A percentile compares a stretch with the other conserved stretches of the same genome.
These are phyloP conservation scores for Peromyscus melanophrys DNA, from an alignment of 2,797 vertebrate species.

Conservation along the genomic window DNA sequence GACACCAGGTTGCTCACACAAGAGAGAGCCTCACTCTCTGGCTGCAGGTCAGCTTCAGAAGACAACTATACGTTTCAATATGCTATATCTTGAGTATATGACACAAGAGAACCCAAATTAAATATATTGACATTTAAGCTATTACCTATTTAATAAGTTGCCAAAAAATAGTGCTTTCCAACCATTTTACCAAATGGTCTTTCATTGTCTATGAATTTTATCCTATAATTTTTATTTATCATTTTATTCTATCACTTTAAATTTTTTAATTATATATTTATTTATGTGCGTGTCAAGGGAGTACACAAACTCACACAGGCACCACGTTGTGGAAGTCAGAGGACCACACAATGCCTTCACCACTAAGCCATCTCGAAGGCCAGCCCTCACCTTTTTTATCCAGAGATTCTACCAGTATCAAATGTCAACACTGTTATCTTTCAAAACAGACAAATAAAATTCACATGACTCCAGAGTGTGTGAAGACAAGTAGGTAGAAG, in stretches of 20 bases:
- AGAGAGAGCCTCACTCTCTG: background rate
- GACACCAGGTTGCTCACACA: background rate
- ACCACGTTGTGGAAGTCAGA: background rate
- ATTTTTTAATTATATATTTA: background rate
- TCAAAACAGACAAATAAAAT: slow-evolving; percentile 70
- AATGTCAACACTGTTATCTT: slow-evolving; percentile 56
- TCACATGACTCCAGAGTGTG: background rate
- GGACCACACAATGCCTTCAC: background rate
- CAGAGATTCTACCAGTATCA: slow-evolving; percentile 31
- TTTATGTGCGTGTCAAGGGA: too few species aligned
- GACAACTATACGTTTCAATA: background rate
- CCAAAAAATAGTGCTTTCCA: slow-evolving; percentile 50
- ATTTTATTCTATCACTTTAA: background rate
- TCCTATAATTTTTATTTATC: background rate
- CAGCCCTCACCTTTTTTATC: background rate
- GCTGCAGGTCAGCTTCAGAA: slow-evolving; percentile 2
- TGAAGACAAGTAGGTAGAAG: slow-evolving; percentile 12
- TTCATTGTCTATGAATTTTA: slow-evolving; percentile 9
- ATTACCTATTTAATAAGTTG: background rate
- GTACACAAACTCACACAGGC: background rate
- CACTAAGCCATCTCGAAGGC: background rate
- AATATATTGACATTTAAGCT: slow-evolving; percentile 70
- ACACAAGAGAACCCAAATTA: slow-evolving; percentile 46
- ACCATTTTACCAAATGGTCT: background rate
- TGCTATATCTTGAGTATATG: background rate